These are phyloP conservation scores for Sylvilagus floridanus DNA, from an alignment of 2,797 vertebrate species.

Conservation along the genomic window DNA sequence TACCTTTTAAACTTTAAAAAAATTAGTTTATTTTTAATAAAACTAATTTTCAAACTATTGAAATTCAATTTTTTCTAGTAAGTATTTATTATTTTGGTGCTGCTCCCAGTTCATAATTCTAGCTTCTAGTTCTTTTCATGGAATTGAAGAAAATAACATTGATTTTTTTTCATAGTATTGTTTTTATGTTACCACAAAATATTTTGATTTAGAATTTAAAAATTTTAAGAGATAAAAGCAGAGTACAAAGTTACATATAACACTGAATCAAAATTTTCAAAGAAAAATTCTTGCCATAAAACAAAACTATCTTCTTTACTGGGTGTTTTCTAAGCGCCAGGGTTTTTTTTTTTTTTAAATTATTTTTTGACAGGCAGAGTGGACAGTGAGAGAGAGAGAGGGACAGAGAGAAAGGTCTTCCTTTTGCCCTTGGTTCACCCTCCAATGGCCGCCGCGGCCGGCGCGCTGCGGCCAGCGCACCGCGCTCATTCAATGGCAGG, in stretches of 20 bases:
- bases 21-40: background rate
- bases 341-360: too few species aligned
- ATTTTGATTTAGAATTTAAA: conserved; percentile 38
- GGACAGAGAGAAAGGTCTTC: too few species aligned
- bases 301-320: conserved; percentile 25
- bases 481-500: too few species aligned
- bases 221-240: background rate
- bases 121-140: background rate
- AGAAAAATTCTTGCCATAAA: background rate
- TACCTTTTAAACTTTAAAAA: background rate
- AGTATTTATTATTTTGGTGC: background rate
- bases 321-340: background rate
- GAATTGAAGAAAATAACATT: conserved; percentile 62
- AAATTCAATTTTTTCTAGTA: background rate
- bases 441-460: too few species aligned
- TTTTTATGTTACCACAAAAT: background rate
- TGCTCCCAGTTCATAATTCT: conserved; percentile 13
- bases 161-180: background rate
- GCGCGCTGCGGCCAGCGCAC: too few species aligned
- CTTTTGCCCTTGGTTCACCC: too few species aligned
- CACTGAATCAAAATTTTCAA: background rate
- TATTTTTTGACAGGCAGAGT: too few species aligned
- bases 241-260: background rate
- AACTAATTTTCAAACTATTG: conserved; percentile 13
- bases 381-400: too few species aligned